Conservation (phyloP, 1,140 invertebrate species). For the Eciton burchellii region DNA sequence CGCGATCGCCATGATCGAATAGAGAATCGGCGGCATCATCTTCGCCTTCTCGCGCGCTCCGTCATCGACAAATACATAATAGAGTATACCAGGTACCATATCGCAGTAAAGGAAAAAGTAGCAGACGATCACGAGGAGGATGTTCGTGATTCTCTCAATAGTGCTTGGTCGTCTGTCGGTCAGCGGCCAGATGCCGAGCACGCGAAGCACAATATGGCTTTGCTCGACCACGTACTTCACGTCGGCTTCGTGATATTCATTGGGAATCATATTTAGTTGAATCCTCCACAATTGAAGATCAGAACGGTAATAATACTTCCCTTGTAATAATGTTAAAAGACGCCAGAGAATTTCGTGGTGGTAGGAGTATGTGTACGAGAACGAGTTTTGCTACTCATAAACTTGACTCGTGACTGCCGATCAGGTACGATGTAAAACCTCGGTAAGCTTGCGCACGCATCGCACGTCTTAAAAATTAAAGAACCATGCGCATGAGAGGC, state of each 20-base stretch:
- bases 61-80: background rate
- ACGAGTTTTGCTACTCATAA: background rate
- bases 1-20: slow-evolving; percentile 72
- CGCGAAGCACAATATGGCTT: slow-evolving; percentile 25
- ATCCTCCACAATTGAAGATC: background rate
- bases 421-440: background rate
- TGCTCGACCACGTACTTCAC: slow-evolving; percentile 10
- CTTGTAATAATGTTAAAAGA: background rate
- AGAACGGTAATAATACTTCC: background rate
- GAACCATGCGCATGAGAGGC: background rate
- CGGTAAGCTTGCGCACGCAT: background rate
- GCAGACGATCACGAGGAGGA: slow-evolving; percentile 13
- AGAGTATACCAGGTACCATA: slow-evolving; percentile 35
- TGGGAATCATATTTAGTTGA: background rate
- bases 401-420: background rate
- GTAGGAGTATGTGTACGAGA: background rate
- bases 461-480: slow-evolving; percentile 41
- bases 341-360: background rate
- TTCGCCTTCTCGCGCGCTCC: slow-evolving; percentile 63
- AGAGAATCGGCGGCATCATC: slow-evolving; percentile 72
- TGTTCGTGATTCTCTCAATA: background rate
- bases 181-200: slow-evolving; percentile 37
- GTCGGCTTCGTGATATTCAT: slow-evolving; percentile 9
- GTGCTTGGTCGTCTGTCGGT: background rate
- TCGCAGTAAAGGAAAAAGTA: slow-evolving; percentile 15